Percentiles rank a stretch among this genome's conserved stretches.
Conservation (phyloP, 2,113 vertebrate genomes). For the Ahaetulla prasina region DNA sequence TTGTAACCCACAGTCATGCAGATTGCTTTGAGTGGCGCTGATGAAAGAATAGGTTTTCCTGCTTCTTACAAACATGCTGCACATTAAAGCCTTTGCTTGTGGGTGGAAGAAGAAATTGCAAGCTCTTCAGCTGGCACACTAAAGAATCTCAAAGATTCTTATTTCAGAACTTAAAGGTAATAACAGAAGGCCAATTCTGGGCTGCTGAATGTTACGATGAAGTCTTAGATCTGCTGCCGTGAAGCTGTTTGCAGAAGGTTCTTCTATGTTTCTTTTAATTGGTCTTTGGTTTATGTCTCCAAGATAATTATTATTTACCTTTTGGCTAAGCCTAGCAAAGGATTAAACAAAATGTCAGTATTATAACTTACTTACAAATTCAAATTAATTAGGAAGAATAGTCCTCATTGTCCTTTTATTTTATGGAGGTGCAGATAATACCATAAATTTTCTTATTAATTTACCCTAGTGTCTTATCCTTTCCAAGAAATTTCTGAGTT, state of each 20-base stretch:
- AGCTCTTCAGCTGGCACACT: neutral
- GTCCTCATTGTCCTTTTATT: neutral
- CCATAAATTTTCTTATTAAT: neutral
- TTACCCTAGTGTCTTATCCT: neutral
- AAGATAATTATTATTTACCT: neutral
- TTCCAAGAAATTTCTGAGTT: slow-evolving; percentile 9
- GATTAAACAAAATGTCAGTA: neutral
- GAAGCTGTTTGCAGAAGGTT: neutral
- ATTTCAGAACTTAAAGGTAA: neutral
- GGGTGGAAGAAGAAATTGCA: neutral
- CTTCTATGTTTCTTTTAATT: neutral
- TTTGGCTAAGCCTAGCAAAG: neutral
- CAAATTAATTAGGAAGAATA: neutral
- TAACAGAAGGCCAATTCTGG: neutral
- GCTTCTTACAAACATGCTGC: neutral
- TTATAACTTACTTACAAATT: neutral
- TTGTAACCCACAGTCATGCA: neutral
- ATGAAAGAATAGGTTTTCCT: neutral
- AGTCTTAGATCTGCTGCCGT: neutral
- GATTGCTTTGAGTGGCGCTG: neutral
- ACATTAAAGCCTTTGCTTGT: neutral
- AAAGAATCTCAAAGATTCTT: neutral
- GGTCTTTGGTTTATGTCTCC: neutral
- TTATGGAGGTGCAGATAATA: neutral
- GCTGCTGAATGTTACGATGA: neutral